Percentiles rank a stretch among this genome's conserved stretches.
Evolutionary conservation across 92 coral and sea anemone genomes (phyloP).

Genomic region (Porites lobata): DNA sequence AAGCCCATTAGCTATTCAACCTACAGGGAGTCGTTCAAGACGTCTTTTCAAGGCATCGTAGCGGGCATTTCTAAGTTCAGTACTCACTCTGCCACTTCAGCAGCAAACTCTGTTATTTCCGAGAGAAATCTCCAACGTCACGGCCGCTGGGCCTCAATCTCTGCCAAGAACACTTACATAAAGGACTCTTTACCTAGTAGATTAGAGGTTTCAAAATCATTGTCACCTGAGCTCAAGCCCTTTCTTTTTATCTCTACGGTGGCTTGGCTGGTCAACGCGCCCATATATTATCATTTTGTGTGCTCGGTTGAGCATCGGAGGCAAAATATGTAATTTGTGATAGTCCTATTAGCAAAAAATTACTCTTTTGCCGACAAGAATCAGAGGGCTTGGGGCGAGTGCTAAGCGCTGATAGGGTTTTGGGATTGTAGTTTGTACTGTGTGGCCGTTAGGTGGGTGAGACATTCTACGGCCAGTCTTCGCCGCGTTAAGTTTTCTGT

Average conservation of each 20-base stretch:
- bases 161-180: too few relatives aligned
- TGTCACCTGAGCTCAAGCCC: too few relatives aligned
- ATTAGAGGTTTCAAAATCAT: too few relatives aligned
- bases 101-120: slow-evolving; percentile 46
- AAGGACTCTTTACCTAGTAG: too few relatives aligned
- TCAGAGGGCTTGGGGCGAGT: neutral
- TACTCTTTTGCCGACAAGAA: neutral
- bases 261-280: too few relatives aligned
- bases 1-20: neutral
- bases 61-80: slow-evolving; percentile 16
- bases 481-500: neutral
- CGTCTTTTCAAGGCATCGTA: slow-evolving; percentile 37
- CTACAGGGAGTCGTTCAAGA: slow-evolving; percentile 19
- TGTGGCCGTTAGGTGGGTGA: neutral
- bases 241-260: too few relatives aligned
- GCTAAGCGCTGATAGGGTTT: neutral
- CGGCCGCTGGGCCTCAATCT: too few relatives aligned
- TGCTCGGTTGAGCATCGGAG: too few relatives aligned
- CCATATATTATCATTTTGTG: too few relatives aligned
- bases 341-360: neutral
- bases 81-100: slow-evolving; percentile 35
- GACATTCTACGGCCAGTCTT: neutral
- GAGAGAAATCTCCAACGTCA: slow-evolving; percentile 20
- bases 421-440: neutral
- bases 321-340: neutral